Evolutionary conservation across 2,797 vertebrate genomes (phyloP).

Genomic region (Nyctibius grandis): DNA sequence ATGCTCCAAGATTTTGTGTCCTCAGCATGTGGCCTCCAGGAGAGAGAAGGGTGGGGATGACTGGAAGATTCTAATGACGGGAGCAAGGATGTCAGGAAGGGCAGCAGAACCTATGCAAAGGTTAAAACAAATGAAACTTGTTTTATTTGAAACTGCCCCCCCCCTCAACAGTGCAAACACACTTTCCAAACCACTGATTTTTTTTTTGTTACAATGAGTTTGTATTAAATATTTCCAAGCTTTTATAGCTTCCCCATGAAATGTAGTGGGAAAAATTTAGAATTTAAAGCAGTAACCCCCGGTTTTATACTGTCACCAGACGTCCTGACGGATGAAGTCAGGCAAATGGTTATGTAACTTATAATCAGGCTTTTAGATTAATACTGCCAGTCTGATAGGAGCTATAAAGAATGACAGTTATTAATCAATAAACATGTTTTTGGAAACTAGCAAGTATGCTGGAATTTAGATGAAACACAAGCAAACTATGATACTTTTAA

Average conservation of each 20-base stretch:
- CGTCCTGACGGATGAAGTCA: not conserved
- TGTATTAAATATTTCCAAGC: not conserved
- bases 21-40: fast-evolving
- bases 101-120: not conserved
- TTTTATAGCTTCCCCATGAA: not conserved
- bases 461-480: not conserved
- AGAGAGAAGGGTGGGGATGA: not conserved
- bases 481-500: not conserved
- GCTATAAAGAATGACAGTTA: not conserved
- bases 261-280: not conserved
- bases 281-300: not conserved
- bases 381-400: not conserved
- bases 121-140: not conserved
- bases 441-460: not conserved
- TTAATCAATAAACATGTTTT: not conserved
- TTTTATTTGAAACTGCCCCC: not conserved
- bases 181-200: not conserved
- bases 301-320: not conserved
- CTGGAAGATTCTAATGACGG: not conserved
- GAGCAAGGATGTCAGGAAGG: not conserved
- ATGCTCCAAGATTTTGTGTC: not conserved
- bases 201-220: not conserved
- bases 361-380: not conserved
- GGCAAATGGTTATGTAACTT: not conserved
- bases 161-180: not conserved